Evolutionary conservation across 2,888 invertebrate genomes (phyloP), one percentile per base, ranked within the genome.

Genomic region (Ophion slaviceki): DNA sequence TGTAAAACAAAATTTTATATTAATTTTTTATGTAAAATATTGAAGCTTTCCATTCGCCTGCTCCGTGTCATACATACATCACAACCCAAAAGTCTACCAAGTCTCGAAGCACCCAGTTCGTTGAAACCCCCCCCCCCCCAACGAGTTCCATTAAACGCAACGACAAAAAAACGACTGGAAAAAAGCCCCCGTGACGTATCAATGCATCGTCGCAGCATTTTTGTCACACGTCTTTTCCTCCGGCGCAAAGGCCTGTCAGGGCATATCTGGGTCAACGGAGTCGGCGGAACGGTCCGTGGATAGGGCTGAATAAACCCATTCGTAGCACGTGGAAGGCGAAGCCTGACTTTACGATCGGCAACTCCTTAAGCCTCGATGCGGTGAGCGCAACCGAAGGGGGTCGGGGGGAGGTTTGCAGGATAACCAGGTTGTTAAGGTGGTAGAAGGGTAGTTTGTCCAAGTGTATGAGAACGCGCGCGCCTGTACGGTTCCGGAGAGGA

Each of bases 391-490:
- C 53, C 53, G 17, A 5, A 4, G 14, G 4, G 53, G 5, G 53
- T 17, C 5, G 17, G 53, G 5, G 5, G 53, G 11, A 11, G 53
- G 14, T 53, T 53, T 4, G 0, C 53, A 68, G 59, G 59, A 68
- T 78, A 68, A 68, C 57, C 68, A 40, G 78, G 20, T 40, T 17
- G 24, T 32, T 36, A 32, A 76, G 76, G 57, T 14, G 62, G 64
- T 62, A 53, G n/a, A 47, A 36, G 68, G 76, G 7, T 24, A 66
- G 74, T 71, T 72, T 57, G 36, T 53, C 17, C 68, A 28, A 80
- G 47, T 70, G 64, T 57, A 59, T 24, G 75, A 40, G 40, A 45
- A 53, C 32, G 4, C 32, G 3, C 62, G 59, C 68, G 80, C 53
- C 28, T 53, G 36, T 64, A 66, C 61, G 57, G 28, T 70, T 53